Conservation (phyloP, 2,888 invertebrate genomes). For the Caenorhabditis sp. region DNA sequence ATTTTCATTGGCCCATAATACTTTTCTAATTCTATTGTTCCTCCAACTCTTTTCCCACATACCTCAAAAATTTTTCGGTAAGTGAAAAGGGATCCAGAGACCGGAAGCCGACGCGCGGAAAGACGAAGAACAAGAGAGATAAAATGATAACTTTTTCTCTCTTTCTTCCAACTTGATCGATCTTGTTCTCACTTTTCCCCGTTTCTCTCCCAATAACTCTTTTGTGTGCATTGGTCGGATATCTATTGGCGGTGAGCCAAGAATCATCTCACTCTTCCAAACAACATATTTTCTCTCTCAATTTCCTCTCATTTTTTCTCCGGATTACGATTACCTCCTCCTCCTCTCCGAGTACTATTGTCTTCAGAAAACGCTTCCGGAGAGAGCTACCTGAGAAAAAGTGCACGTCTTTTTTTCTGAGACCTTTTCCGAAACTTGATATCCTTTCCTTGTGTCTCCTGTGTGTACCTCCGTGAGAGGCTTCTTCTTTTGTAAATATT, state of each 20-base stretch:
- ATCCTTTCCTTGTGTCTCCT: constrained; percentile 15
- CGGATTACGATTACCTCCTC: constrained; percentile 13
- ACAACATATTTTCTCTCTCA: constrained; percentile 12
- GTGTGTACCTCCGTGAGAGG: constrained; percentile 48
- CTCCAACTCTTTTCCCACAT: neutral
- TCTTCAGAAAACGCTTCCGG: constrained; percentile 34
- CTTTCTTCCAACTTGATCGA: constrained; percentile 22
- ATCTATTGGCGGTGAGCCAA: constrained; percentile 42
- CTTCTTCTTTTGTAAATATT: constrained; percentile 28
- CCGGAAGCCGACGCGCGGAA: constrained; percentile 22
- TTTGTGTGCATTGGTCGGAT: constrained; percentile 40
- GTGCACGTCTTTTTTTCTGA: constrained; percentile 25
- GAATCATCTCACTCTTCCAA: constrained; percentile 15
- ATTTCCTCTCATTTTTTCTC: constrained; percentile 9
- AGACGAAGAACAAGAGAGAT: constrained; percentile 29
- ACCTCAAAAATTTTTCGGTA: constrained; percentile 18
- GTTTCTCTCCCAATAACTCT: constrained; percentile 8
- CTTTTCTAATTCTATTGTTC: neutral
- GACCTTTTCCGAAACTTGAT: constrained; percentile 46
- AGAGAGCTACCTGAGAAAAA: constrained; percentile 33
- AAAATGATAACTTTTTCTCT: constrained; percentile 32
- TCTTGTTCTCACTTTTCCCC: constrained; percentile 43
- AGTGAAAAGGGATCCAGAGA: constrained; percentile 23
- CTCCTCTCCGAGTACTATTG: constrained; percentile 34
- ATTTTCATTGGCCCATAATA: too few relatives aligned